These are phyloP conservation scores for Calephelis perditalis DNA, from an alignment of 2,888 invertebrate genomes.

Conservation along the genomic window DNA sequence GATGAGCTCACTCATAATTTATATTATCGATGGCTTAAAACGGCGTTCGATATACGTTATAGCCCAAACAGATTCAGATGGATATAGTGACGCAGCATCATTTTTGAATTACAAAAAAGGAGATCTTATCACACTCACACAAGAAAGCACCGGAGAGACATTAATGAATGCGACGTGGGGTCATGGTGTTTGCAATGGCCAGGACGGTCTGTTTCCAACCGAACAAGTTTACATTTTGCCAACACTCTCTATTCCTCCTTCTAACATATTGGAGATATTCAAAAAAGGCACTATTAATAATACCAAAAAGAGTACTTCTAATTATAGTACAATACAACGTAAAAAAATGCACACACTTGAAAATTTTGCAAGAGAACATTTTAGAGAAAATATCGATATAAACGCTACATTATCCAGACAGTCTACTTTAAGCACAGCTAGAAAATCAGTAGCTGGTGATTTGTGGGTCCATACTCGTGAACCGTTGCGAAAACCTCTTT, in stretches of 20 bases:
- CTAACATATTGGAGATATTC: conserved; percentile 81
- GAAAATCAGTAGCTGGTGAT: conserved; percentile 82
- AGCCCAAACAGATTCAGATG: conserved; percentile 80
- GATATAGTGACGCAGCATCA: conserved; percentile 74
- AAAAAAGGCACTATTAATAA: conserved; percentile 76
- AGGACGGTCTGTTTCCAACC: conserved; percentile 90
- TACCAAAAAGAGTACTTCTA: conserved; percentile 60
- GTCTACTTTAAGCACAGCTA: conserved; percentile 81
- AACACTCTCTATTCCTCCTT: conserved; percentile 85
- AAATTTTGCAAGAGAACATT: conserved; percentile 90
- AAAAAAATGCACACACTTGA: conserved; percentile 90
- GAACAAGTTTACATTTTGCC: conserved; percentile 93
- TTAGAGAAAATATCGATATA: conserved; percentile 76
- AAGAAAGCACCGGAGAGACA: conserved; percentile 85
- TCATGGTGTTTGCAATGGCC: conserved; percentile 83
- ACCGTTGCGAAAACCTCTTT: conserved; percentile 88
- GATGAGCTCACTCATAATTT: conserved; percentile 88
- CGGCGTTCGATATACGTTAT: conserved; percentile 91
- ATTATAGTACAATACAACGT: conserved; percentile 78
- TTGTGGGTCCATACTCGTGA: conserved; percentile 91
- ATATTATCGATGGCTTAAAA: conserved; percentile 91
- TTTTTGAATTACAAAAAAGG: conserved; percentile 82
- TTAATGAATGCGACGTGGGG: conserved; percentile 86
- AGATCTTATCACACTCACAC: conserved; percentile 89
- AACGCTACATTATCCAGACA: conserved; percentile 79